Evolutionary conservation across 1,140 invertebrate species (phyloP), one percentile per base, ranked within the genome.

Genomic region (Pentalonia nigronervosa): DNA sequence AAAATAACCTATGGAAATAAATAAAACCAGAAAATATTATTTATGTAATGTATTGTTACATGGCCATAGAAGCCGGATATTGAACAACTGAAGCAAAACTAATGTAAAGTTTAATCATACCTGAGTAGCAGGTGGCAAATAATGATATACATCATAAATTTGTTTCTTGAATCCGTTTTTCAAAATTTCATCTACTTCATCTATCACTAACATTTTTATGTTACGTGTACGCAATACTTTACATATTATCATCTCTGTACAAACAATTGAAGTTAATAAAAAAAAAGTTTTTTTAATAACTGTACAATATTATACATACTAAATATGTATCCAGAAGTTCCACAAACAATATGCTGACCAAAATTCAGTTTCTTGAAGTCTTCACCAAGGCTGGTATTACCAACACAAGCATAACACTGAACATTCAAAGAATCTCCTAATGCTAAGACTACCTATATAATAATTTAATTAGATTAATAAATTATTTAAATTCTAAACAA

Each of bases 131-230:
- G 99, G 99, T 47, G 99, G 99, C 67, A 99, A 95, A 95, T 99
- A 99, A 94, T 99, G 97, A 95, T 99, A 99, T 0, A 99, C 99
- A 96, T 99, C 99, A 96, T 99, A 99, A 94, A 99, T 99, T 96
- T 99, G 99, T 96, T 99, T 99, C 95, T 99, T 99, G 95, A 99
- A 99, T 50, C 99, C 99, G 96, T 99, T 99, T 95, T 99, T 99
- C 93, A 99, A 96, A 99, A 99, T 99, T 96, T 99, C 99, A 96
- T 99, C 99, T 84, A 99, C 99, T 96, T 99, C 99, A 95, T 99
- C 99, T 48, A 99, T 96, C 4, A 99, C 98, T 48, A 99, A 95
- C 98, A 99, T 99, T 96, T 99, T 99, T 30, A 99, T 99, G 3
- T 98, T 97, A 95, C 99, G 96, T 36, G 99, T 99, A 94, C 99